Evolutionary conservation across 2,113 vertebrate genomes (phyloP), one percentile per base, ranked within the genome.

Genomic region (Dermatemys mawii): DNA sequence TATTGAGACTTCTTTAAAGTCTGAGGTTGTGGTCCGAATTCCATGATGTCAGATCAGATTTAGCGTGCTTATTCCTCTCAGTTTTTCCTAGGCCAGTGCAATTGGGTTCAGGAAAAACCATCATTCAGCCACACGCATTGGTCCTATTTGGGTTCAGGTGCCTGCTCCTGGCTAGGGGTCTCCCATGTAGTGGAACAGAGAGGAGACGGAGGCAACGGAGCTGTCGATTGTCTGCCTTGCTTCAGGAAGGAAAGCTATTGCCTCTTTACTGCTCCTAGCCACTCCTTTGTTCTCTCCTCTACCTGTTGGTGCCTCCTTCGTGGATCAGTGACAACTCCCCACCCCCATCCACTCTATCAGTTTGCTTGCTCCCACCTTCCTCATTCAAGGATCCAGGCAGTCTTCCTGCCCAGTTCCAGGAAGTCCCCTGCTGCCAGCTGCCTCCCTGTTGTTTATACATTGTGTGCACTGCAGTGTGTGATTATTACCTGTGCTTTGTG

Each of bases 401-500:
- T 70, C 63, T 70, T 14, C 0, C 2, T 35, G 81, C 17, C 4
- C 2, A 51, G 92, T 24, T 86, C 29, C 24, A 84, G 73, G 83
- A 78, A 83, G 51, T 60, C 1, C 49, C 70, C 90, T 16, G 4
- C 5, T 86, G 89, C 63, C n/a, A 70, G 81, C 95, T 91, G 81
- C 63, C 78, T 49, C 89, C 83, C 91, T 22, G 57, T 84, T 24
- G 0, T 51, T 24, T 76, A 14, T 46, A 41, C 41, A 26, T 0
- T 12, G 50, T 5, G 0, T 35, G 78, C 3, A 3, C 16, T 70
- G 38, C 70, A 55, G 57, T 49, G 55, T 6, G 2, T 53, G 7
- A 76, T 93, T 90, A n/a, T 85, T 91, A 60, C 86, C 93, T 83
- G 92, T 50, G 70, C 81, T 96, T 87, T 63, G 86, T 86, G 94